Base-by-base conservation (phyloP, 2,888 invertebrate genomes). In the Tetramorium bicarinatum region DNA sequence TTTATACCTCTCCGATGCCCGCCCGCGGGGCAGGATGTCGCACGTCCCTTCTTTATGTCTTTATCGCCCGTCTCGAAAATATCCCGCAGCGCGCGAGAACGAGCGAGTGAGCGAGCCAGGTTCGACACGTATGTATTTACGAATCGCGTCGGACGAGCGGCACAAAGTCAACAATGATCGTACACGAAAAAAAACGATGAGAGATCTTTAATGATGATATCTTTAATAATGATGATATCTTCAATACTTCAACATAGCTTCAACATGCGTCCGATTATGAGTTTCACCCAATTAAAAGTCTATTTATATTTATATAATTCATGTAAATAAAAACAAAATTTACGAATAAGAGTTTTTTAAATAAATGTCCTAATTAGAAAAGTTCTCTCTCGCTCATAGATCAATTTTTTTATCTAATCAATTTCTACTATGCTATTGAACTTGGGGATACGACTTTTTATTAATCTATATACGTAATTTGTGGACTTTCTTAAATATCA, bases 21-120 rank as follows among this genome's bases (percentile, higher is more conserved):
- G 92, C 93, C 93, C 91, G 93, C 92, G 86, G 92, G 91, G 93
- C 93, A 93, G 93, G 93, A 93, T 93, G 93, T 93, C 93, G 93
- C 94, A 93, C 93, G 94, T 93, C 91, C 90, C 90, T 91, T 91
- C 92, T 93, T 93, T 93, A 91, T 92, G 92, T 92, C 93, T 93
- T 91, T 91, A 91, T 93, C 91, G 89, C 91, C 89, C 91, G 87
- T 85, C 91, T 87, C 88, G 90, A 91, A 91, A 91, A 91, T 91
- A 91, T 91, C 91, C 92, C 87, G 87, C 88, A 86, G 90, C 91
- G 88, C 80, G 79, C 80, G 82, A 47, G 66, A 67, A 67, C 82
- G 84, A 91, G 80, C 67, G 84, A 87, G 83, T 67, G 62, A 54
- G 8, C 74, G 56, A n/a, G 7, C 64, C 21, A 62, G 52, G 83